Base-by-base conservation (phyloP, 1,140 invertebrate species). In the Papilio xuthus region DNA sequence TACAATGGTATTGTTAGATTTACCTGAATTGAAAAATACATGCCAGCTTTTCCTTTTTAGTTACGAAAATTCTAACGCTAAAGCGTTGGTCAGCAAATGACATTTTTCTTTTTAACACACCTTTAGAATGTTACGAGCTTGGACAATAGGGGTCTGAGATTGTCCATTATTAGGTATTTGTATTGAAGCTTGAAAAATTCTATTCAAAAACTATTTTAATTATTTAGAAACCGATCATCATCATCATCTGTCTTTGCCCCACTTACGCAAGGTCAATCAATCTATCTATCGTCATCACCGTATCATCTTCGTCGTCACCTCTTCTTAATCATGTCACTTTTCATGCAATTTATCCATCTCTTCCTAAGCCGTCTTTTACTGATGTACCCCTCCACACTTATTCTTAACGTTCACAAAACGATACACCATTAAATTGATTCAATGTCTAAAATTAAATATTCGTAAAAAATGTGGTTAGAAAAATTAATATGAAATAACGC, bases 101-200 rank as follows among this genome's bases (percentile, higher is more conserved):
- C 26, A 67, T 28, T 67, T 67, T 67, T 67, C 60, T 67, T 67
- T 67, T 15, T 15, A 26, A 28, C 23, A 28, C 60, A 67, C 60
- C 4, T 67, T 32, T 28, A 15, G 13, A 32, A 67, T 23, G 9
- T 60, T 26, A 60, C 56, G 23, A 60, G 13, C 26, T 67, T 12
- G 60, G 12, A 28, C 26, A 67, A 67, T 67, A 67, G 60, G 60
- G 26, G 60, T 28, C 12, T 6, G 6, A 28, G 60, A 67, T 67
- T 67, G 13, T 67, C 26, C 13, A 15, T 28, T 60, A 12, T 26
- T 60, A n/a, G n/a, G n/a, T n/a, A 26, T 67, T 32, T 67, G 28
- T 7, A 6, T 15, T 28, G 4, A 6, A 18, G 26, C 8, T 67
- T 12, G 56, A 26, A 10, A 20, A 67, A 32, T 28, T 23, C 13